Evolutionary conservation across 2,113 vertebrate genomes (phyloP).

Genomic region (Callaeas wilsoni): DNA sequence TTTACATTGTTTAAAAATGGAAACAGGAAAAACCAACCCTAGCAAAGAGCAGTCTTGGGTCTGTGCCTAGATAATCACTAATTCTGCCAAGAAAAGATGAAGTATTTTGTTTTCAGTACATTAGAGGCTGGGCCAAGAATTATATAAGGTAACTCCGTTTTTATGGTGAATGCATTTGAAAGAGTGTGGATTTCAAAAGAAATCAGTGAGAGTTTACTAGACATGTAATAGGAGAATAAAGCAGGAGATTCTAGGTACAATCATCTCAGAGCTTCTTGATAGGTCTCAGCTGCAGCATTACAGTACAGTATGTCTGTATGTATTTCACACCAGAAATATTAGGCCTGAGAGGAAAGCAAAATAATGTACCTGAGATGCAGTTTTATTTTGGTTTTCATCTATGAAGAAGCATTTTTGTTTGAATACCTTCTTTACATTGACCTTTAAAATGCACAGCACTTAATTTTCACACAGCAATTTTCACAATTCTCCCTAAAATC

Average conservation of each 20-base stretch:
- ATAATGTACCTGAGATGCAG: background rate
- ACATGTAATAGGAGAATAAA: background rate
- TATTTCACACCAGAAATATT: background rate
- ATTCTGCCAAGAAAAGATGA: slow-evolving; percentile 3
- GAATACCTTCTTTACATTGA: background rate
- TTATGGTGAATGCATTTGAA: background rate
- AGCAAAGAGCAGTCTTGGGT: background rate
- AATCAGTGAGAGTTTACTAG: background rate
- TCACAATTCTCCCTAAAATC: background rate
- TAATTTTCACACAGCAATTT: background rate
- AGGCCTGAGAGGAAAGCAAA: background rate
- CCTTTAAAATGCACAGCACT: background rate
- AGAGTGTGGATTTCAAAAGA: background rate
- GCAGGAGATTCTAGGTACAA: background rate
- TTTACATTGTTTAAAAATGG: slow-evolving; percentile 23
- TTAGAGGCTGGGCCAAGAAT: background rate
- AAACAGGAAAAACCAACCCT: background rate
- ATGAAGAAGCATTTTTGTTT: background rate
- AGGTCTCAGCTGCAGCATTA: background rate
- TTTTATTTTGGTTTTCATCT: background rate
- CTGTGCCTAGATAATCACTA: background rate
- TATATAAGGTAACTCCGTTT: background rate
- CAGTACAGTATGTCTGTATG: background rate
- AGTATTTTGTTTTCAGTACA: slow-evolving; percentile 11
- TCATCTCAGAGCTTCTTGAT: background rate